Base-by-base conservation (phyloP, 2,888 invertebrate species). In the Heteromurus nitidus region DNA sequence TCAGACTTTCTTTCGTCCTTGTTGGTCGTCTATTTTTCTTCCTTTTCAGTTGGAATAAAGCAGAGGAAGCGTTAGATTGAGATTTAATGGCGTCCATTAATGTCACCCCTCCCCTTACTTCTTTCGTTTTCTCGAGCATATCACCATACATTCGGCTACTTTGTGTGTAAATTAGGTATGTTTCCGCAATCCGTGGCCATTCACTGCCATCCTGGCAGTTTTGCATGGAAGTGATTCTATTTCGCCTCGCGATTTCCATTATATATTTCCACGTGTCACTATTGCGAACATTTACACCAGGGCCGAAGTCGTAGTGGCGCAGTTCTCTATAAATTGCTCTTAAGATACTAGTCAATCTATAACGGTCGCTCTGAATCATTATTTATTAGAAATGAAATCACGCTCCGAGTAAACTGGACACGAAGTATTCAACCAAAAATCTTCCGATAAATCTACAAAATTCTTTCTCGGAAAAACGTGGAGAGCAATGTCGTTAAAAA, bases 401-500 rank as follows among this genome's bases (percentile, higher is more conserved):
- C 64, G 26, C 9, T 62, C 18, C 7, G 31, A 9, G 28, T 80
- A 80, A 0, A 13, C 36, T 24, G 80, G 80, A 36, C 36, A 31
- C 7, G 67, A 42, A 22, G 30, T 60, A 18, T 73, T 36, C 16
- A 44, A 18, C 80, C 80, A 80, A 55, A 80, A 58, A 9, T 68
- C 62, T 16, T 47, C 42, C 2, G 67, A n/a, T 13, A 31, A 47
- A 5, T 16, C 13, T 2, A n/a, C 3, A 28, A 74, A 74, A 58
- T 64, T 64, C 55, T 44, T 69, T 20, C 0, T 13, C 0, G 75
- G 70, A 30, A 81, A 81, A 50, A 55, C 22, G 24, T 81, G 81
- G n/a, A 81, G 64, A 1, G 81, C 20, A 28, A 69, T 75, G 53
- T 81, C 69, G 50, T 75, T 81, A 50, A 81, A 81, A 16, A 81